phyloP scores from a whole-genome alignment of 2,113 vertebrate species.

The Micromys minutus region DNA sequence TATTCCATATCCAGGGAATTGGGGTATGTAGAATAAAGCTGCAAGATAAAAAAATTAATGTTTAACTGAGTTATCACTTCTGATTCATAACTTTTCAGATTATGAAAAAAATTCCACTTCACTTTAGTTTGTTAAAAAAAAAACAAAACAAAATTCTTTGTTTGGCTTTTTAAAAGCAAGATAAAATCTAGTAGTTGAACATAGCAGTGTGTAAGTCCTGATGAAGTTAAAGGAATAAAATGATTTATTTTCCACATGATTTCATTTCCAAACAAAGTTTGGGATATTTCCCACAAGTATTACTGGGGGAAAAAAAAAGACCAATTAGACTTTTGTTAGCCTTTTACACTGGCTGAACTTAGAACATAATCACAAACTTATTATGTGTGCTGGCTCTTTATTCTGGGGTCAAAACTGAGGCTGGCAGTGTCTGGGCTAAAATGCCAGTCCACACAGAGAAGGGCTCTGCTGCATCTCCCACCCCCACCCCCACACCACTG shows the following conservation, averaged over 20 bases:
- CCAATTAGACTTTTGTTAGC: conserved; percentile 30
- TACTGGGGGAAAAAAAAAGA: not conserved
- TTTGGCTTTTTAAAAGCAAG: not conserved
- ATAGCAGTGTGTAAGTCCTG: conserved; percentile 32
- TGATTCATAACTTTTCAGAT: not conserved
- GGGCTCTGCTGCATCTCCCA: not conserved
- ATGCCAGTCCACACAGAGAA: not conserved
- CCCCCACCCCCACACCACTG: not conserved
- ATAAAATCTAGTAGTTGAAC: conserved; percentile 44
- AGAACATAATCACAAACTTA: not conserved
- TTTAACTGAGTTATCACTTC: conserved; percentile 27
- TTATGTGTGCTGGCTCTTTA: not conserved
- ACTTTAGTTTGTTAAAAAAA: not conserved
- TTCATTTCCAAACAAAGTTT: conserved; percentile 15
- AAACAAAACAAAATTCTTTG: not conserved
- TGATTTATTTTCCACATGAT: conserved; percentile 20
- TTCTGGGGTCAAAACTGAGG: conserved; percentile 13
- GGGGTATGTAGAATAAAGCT: not conserved
- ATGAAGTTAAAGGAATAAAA: conserved; percentile 48
- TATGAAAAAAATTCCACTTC: conserved; percentile 20
- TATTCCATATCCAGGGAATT: not conserved
- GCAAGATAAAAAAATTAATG: conserved; percentile 1
- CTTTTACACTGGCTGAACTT: conserved; percentile 3
- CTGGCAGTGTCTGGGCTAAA: not conserved
- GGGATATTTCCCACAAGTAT: conserved; percentile 3